Evolutionary conservation across 2,797 vertebrate genomes (phyloP), one percentile per base, ranked within the genome.

Genomic region (Gorsachius magnificus): DNA sequence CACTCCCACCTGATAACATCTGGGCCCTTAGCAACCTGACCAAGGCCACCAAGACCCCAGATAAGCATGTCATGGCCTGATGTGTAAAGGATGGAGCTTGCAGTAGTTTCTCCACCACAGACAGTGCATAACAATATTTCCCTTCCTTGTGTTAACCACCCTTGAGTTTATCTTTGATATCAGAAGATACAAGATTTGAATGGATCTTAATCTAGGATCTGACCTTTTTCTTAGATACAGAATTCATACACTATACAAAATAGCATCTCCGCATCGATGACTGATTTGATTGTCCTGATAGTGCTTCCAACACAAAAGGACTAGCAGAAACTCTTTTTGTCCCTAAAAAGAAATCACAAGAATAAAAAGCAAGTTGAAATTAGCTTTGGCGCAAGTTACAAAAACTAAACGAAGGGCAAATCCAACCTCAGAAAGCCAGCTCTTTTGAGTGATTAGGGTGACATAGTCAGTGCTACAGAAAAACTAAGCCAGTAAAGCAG

Each of bases 31-130:
- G 36, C 43, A 71, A n/a, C n/a, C 26, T 31, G 15, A 13, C 18
- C 45, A 24, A 43, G 35, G 38, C 28, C 33, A 38, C 0, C 0
- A 25, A 57, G 41, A 51, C 2, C 9, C 20, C 36, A 20, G 5
- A 17, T 12, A 16, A 69, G 35, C 16, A 24, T 1, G 1, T 13
- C 16, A 4, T 76, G 29, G 11, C 14, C 41, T 53, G 15, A 36
- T 16, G 20, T 1, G 1, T 50, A 19, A 72, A 54, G 11, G 22
- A 43, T 16, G 8, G 25, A 70, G 19, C 19, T 56, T 41, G 24
- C n/a, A 43, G 31, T 7, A 71, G 16, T 35, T 76, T 58, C 65
- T 46, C 35, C 46, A 71, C 25, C 48, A 57, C 5, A 51, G 7
- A 18, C 19, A 31, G 13, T 7, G 11, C 4, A 21, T 16, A 60